phyloP scores from a whole-genome alignment of 2,113 vertebrate species.

The Uropsilus gracilis region DNA sequence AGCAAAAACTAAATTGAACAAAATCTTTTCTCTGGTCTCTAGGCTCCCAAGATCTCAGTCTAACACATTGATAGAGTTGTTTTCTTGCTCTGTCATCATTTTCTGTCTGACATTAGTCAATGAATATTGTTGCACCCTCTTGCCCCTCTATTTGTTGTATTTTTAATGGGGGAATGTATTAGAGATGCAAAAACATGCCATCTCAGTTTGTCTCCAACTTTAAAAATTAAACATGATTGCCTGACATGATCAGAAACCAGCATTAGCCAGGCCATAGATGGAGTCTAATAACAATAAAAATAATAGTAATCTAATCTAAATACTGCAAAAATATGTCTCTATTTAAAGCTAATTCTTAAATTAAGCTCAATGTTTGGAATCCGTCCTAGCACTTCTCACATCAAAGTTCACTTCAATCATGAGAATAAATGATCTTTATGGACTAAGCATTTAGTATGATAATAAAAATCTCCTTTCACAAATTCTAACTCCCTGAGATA shows the following conservation, averaged over 20 bases:
- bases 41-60: not conserved
- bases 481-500: not conserved
- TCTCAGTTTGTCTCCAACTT: not conserved
- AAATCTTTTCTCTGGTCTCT: not conserved
- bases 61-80: not conserved
- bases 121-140: not conserved
- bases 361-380: not conserved
- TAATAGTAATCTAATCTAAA: not conserved
- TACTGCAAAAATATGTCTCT: not conserved
- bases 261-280: not conserved
- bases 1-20: slow-evolving; percentile 38
- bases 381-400: not conserved
- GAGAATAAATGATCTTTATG: not conserved
- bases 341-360: not conserved
- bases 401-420: not conserved
- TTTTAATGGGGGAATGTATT: not conserved
- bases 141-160: not conserved
- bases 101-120: not conserved
- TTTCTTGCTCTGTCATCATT: not conserved
- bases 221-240: not conserved
- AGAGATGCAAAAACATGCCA: not conserved
- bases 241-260: not conserved
- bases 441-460: not conserved
- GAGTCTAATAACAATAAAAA: not conserved
- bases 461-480: not conserved